Evolutionary conservation across 2,113 vertebrate genomes (phyloP), one percentile per base, ranked within the genome.

Genomic region (Mixornis gularis): DNA sequence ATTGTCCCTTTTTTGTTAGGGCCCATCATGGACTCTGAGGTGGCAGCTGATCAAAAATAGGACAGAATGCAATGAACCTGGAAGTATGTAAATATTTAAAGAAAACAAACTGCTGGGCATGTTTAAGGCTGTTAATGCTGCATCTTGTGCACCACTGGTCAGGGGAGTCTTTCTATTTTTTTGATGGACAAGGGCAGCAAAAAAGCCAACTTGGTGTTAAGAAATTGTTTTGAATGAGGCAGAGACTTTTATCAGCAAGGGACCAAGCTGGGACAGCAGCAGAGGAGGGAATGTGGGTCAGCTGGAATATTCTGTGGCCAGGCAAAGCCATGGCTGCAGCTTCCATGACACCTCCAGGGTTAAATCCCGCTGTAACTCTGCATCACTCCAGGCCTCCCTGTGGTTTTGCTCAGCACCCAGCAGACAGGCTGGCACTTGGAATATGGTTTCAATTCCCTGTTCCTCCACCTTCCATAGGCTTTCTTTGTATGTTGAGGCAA

Each of bases 371-470:
- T 44, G 25, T 8, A 12, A 10, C 13, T 18, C 40, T 36, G 34
- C 34, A 38, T 55, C 7, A 8, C 48, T 38, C 2, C 36, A 38
- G 9, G 25, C 64, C 44, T 53, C 40, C 36, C 36, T 77, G 63
- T 8, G 14, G 44, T 25, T 78, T 22, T 65, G 64, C 73, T 77
- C 43, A 32, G 83, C 53, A 79, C 68, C 51, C 58, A 44, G 79
- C 79, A 79, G 79, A 40, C 79, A 44, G 34, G 43, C 95, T 96
- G 78, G 65, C 87, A 71, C 73, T 80, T 29, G n/a, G 52, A 71
- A 38, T 38, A 29, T 3, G 20, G 18, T 87, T 87, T 74, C 24
- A 59, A 66, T 70, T 92, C 66, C 74, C 41, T 0, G 1, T 20
- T 80, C 59, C 34, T 86, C 27, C 18, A 70, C 77, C 60, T 88